Evolutionary conservation across 2,888 invertebrate genomes (phyloP), one percentile per base, ranked within the genome.

Genomic region (Synergus japonicus): DNA sequence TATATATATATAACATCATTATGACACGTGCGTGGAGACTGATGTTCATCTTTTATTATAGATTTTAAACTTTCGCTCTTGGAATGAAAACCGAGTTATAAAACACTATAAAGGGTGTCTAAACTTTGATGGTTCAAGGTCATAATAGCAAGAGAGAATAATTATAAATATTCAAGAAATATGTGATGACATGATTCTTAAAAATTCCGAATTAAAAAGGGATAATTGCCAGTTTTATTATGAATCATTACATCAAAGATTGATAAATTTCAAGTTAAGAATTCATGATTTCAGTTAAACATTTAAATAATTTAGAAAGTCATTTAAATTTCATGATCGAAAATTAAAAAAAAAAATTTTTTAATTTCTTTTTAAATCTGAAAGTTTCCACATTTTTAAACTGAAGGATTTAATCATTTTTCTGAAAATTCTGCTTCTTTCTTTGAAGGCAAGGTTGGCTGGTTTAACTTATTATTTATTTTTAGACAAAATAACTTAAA

Each of bases 41-140:
- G 73, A 69, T 73, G 73, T 73, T 73, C 73, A 73, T 73, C 29
- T 73, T 73, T 54, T 73, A 54, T 73, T 37, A 73, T 73, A 73
- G 73, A 73, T 49, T 49, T 73, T 10, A 37, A 12, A 60, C 22
- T 60, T 60, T 29, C 13, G 60, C 22, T 60, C 60, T 60, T 22
- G 1, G 12, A 37, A 54, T 73, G 49, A 73, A 49, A 37, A 73
- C 37, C 46, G 54, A 73, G n/a, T 73, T 73, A 54, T 73, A 37
- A 37, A 54, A 54, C 29, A 49, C 46, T 18, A 54, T 54, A 54
- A 54, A 22, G 22, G 22, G 60, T 29, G 12, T 60, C 60, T 29
- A 60, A 60, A 29, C 22, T 29, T 22, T 29, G 1, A 60, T 12
- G 12, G 22, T 60, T 60, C 60, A 60, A 18, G 22, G 22, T 29